Conservation (phyloP, 2,113 vertebrate genomes). For the Gymnocephalus cernua region DNA sequence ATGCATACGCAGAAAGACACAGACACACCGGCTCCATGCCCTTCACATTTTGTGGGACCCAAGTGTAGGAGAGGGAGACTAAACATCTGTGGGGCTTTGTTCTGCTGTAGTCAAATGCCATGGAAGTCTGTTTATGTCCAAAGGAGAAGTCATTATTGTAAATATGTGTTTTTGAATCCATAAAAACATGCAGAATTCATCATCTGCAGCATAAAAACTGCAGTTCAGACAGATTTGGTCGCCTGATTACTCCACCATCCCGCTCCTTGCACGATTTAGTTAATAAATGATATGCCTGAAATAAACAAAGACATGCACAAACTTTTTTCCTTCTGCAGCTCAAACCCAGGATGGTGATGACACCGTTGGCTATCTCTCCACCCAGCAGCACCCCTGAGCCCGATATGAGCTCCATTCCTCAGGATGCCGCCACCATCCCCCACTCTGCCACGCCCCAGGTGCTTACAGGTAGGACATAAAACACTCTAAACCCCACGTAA, state of each 20-base stretch:
- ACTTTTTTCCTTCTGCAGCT: conserved; percentile 83
- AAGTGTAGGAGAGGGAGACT: conserved; percentile 28
- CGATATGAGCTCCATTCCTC: conserved; percentile 93
- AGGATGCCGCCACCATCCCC: conserved; percentile 93
- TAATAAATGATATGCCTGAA: conserved; percentile 16
- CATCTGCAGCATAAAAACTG: neutral
- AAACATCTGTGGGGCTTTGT: conserved; percentile 45
- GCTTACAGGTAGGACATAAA: conserved; percentile 88
- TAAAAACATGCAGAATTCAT: neutral
- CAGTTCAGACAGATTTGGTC: neutral
- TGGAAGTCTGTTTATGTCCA: neutral
- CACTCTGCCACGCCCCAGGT: conserved; percentile 89
- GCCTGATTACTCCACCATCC: neutral
- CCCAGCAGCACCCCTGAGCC: conserved; percentile 93
- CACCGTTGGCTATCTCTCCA: conserved; percentile 92
- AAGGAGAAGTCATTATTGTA: neutral
- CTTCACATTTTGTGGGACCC: conserved; percentile 51
- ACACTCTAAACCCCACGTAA: neutral
- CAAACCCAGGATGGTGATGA: conserved; percentile 93
- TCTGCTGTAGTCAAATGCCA: conserved; percentile 17
- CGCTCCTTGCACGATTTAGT: neutral
- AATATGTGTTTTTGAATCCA: neutral
- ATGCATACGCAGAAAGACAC: conserved; percentile 61
- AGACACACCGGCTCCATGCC: conserved; percentile 51
- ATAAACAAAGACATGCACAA: conserved; percentile 17